Base-by-base conservation (phyloP, 2,888 invertebrate species). In the Coelopa pilipes region DNA sequence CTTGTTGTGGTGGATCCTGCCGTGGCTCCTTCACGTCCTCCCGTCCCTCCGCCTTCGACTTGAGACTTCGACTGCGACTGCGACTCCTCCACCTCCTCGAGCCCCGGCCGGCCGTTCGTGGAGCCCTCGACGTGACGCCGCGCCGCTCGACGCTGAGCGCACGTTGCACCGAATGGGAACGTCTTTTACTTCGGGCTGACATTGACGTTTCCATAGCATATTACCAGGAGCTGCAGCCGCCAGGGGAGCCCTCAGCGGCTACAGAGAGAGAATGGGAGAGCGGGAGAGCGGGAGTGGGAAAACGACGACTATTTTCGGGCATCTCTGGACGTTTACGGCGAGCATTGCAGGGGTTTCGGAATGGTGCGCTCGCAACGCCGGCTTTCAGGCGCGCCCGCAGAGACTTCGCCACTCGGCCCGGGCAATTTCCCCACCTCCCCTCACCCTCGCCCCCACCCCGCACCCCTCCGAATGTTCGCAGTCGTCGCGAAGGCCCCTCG, bases 111-210 rank as follows among this genome's bases (percentile, higher is more conserved):
- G n/a, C 11, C 78, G 24, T 13, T 55, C 15, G 15, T 15, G 57
- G 21, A 69, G 57, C 77, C n/a, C 15, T 59, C 12, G 57, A 69
- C 69, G 63, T 50, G 65, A 46, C 34, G 65, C 34, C 2, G 34
- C 65, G 34, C 62, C 19, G 55, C 71, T 19, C 24, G 71, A 71
- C 71, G 71, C 65, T 49, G 19, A 60, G 70, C 70, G 21, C 71
- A 71, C 71, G 71, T 71, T 71, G 71, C 71, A 71, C 46, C 45
- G 71, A 50, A 71, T 71, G 71, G 45, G 55, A 71, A 71, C 71
- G 71, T 71, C 71, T 71, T 71, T 71, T 65, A 65, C 71, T 71
- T 71, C 63, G 46, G 65, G 55, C 60, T 77, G 67, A 68, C 68
- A 67, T 62, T 62, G 71, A 71, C 71, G 65, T 63, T 65, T 63